Evolutionary conservation across 30 jellyfish, hydroid and myxozoan genomes (phyloP), one percentile per base, ranked within the genome.

Genomic region (Pelagia noctiluca): DNA sequence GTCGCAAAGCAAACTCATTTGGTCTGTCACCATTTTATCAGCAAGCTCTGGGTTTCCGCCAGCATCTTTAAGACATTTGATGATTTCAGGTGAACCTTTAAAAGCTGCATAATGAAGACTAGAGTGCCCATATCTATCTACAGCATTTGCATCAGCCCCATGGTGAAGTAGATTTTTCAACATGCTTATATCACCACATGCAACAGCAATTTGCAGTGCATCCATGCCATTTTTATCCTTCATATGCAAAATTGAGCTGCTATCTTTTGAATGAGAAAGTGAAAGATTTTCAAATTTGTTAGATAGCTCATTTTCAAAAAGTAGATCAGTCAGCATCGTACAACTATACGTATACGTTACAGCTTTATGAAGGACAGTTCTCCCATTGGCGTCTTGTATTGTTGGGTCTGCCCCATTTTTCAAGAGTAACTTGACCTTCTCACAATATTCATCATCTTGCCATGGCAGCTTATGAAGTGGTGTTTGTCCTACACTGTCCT

Each of bases 81-180:
- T 71, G 12, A 77, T 35, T 61, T 77, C 89, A 35, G 37, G 26
- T 12, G 79, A 57, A 7, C 89, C 89, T n/a, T 71, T 71, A 36
- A 24, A 36, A 48, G 89, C 89, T 1, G 75, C 89, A 28, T 57
- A 77, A 61, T 77, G 89, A 23, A 77, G 80, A 36, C 80, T 34
- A n/a, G 89, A 30, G 74, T 62, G 23, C 7, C 80, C 89, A 35
- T 60, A 77, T 8, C 67, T 25, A 34, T 77, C 89, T 0, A 50
- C 42, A 13, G 71, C 78, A 34, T 77, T 61, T 24, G 62, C n/a
- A 19, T 31, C 80, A 16, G 80, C 79, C 4, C 64, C 54, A 21
- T 36, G 62, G 48, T 35, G 32, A 23, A 61, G 3, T 23, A 77
- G 66, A 26, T 57, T 13, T 2, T 7, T 52, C 0, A 65, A 35